Conservation (phyloP, 2,113 vertebrate genomes). For the Antechinus flavipes region DNA sequence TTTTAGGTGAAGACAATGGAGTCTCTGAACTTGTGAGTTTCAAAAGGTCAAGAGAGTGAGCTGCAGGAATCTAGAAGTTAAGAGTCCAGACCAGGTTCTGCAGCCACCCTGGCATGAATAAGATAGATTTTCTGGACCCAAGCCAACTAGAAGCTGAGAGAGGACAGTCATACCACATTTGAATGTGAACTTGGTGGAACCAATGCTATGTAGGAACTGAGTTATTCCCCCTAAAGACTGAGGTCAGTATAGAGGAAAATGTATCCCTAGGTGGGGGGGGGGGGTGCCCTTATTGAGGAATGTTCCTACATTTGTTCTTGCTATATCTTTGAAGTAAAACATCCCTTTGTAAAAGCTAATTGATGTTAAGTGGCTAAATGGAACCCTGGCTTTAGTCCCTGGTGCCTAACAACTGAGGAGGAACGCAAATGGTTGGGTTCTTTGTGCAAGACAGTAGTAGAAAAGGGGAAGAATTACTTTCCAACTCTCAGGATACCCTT, state of each 20-base stretch:
- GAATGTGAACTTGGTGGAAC: slow-evolving; percentile 1
- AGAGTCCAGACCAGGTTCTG: background rate
- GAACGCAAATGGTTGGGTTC: background rate
- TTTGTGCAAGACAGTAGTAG: background rate
- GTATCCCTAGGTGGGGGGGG: background rate
- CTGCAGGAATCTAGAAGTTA: background rate
- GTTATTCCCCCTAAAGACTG: background rate
- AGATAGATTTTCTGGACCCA: background rate
- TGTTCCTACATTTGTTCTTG: slow-evolving; percentile 2
- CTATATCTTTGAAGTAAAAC: slow-evolving; percentile 3
- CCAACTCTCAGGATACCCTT: background rate
- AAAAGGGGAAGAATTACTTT: background rate
- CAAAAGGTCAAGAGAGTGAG: slow-evolving; percentile 1
- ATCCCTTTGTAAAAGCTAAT: background rate
- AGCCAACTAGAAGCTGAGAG: background rate
- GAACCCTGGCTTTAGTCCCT: background rate
- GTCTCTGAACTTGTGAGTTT: background rate
- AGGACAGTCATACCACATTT: slow-evolving; percentile 1
- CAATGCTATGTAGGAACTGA: slow-evolving; percentile 2
- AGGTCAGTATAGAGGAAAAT: background rate
- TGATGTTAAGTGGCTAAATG: background rate
- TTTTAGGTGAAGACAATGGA: background rate
- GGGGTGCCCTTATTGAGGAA: background rate
- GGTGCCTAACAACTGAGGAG: background rate
- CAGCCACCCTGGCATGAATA: background rate